phyloP scores from a whole-genome alignment of 1,140 invertebrate genomes.

The Rhopalosiphum maidis region DNA sequence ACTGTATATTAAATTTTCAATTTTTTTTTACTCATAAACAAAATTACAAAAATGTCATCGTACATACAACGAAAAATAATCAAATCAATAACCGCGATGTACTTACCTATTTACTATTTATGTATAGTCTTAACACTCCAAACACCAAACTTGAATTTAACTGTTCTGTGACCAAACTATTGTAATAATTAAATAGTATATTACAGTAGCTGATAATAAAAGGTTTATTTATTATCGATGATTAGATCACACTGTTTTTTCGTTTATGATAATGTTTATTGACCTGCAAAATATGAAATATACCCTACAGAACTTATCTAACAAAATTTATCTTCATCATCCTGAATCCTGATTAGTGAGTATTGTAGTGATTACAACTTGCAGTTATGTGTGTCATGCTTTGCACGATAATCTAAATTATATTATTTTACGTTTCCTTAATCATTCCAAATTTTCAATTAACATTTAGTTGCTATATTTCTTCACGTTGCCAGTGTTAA shows the following conservation, averaged over 20 bases:
- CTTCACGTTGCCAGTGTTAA: not conserved
- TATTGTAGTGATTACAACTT: not conserved
- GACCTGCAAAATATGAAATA: slow-evolving; percentile 10
- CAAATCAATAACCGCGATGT: no score
- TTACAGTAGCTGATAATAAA: not conserved
- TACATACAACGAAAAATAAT: no score
- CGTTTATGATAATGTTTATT: slow-evolving; percentile 16
- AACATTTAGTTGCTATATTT: not conserved
- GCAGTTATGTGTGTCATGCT: not conserved
- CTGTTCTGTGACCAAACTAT: no score
- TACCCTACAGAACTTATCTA: not conserved
- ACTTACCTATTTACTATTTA: no score
- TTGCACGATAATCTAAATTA: not conserved
- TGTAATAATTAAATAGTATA: no score
- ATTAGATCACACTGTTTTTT: slow-evolving; percentile 9
- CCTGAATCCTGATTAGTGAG: not conserved
- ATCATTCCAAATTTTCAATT: not conserved
- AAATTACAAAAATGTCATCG: no score
- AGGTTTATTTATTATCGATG: not conserved
- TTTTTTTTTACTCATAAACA: no score
- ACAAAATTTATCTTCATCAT: not conserved
- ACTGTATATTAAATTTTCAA: no score
- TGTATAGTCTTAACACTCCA: no score
- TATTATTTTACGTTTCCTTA: not conserved
- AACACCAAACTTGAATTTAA: no score